Evolutionary conservation across 1,140 invertebrate species (phyloP), one percentile per base, ranked within the genome.

Genomic region (Periplaneta americana): DNA sequence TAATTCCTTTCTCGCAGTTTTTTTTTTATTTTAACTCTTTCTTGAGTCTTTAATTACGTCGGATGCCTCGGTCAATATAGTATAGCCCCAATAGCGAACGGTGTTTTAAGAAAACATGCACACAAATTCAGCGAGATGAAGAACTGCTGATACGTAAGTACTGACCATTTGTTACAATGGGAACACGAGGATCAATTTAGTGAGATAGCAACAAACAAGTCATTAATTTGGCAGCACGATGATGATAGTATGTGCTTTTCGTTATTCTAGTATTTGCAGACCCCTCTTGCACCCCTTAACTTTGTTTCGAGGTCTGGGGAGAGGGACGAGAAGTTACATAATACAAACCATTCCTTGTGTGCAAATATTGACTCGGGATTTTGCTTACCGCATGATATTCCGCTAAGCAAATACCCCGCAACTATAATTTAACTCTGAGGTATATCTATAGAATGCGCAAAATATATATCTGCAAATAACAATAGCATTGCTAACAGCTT

Each of bases 331-430:
- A 66, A 66, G 48, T 66, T 66, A 28, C 6, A 8, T 66, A 66
- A 66, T 66, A 28, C 35, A 77, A 77, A 34, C 35, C 75, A 77
- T 77, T 80, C 39, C 36, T 32, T 48, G 79, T 32, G 10, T 57
- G 79, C 48, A 66, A 80, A 80, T 80, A 80, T 80, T 80, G 79
- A 80, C 79, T 80, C 13, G 31, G 11, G 34, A 34, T 37, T 78
- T 78, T 78, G 76, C 76, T 34, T 78, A 78, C 76, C 76, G 35
- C 35, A 78, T 31, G 34, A 78, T 78, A 78, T 78, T 78, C 36
- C 76, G 8, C 76, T 34, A 31, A 22, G 33, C 75, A 33, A 66
- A 66, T 66, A 66, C 22, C 48, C 48, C 48, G 28, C 8, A 66
- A 66, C 48, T 66, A 66, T 66, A 66, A 66, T 66, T 66, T 66